phyloP scores from a whole-genome alignment of 2,113 vertebrate species.

The Sus scrofa region T2T-Sscrofa CM000818.6:97860001-97860500 shows the following conservation, averaged over 20 bases:
- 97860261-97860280: too few relatives aligned
- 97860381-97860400: neutral
- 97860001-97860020: slow-evolving; percentile 78
- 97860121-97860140: slow-evolving; percentile 58
- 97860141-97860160: slow-evolving; percentile 48
- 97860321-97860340: too few relatives aligned
- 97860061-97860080: slow-evolving; percentile 65
- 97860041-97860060: slow-evolving; percentile 75
- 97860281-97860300: too few relatives aligned
- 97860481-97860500: slow-evolving; percentile 48
- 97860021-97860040: slow-evolving; percentile 76
- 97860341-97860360: too few relatives aligned
- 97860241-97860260: too few relatives aligned
- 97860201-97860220: neutral
- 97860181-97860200: neutral
- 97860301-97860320: too few relatives aligned
- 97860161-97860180: slow-evolving; percentile 3
- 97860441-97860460: slow-evolving; percentile 74
- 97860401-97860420: slow-evolving; percentile 13
- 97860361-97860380: neutral
- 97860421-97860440: slow-evolving; percentile 68
- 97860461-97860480: neutral
- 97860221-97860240: too few relatives aligned
- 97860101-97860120: slow-evolving; percentile 72
- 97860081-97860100: slow-evolving; percentile 72